These are phyloP conservation scores for Anguilla pacifica DNA, from an alignment of 2,797 vertebrate genomes.

Conservation along the genomic window DNA sequence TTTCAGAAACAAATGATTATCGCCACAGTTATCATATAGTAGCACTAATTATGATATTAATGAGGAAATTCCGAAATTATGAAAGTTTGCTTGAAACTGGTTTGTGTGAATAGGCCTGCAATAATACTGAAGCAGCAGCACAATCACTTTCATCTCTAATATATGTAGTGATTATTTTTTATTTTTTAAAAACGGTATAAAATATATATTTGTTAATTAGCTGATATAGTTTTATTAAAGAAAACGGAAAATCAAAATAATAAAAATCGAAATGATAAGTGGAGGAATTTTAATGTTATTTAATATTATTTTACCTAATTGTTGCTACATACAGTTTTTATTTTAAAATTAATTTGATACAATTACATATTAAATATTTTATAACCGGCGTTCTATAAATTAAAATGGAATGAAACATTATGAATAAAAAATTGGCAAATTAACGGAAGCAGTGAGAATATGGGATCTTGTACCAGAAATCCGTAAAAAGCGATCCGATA, in stretches of 20 bases:
- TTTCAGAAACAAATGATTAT: not conserved
- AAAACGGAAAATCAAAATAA: conserved; percentile 12
- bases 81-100: not conserved
- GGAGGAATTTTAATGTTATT: conserved; percentile 13
- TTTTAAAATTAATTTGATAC: conserved; percentile 24
- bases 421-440: conserved; percentile 25
- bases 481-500: not conserved
- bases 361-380: conserved; percentile 17
- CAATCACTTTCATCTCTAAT: not conserved
- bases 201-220: not conserved
- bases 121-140: not conserved
- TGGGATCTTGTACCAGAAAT: not conserved
- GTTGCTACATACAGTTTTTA: conserved; percentile 6
- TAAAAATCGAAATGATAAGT: not conserved
- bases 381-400: conserved; percentile 28
- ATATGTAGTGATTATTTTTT: not conserved
- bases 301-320: conserved; percentile 26
- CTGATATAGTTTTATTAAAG: conserved; percentile 13
- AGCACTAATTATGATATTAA: not conserved
- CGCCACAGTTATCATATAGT: not conserved
- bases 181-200: not conserved
- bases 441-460: not conserved
- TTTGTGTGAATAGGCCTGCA: not conserved
- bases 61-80: not conserved
- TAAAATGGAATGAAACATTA: not conserved